phyloP scores from a whole-genome alignment of 2,797 vertebrate genomes.

The Balearica regulorum region DNA sequence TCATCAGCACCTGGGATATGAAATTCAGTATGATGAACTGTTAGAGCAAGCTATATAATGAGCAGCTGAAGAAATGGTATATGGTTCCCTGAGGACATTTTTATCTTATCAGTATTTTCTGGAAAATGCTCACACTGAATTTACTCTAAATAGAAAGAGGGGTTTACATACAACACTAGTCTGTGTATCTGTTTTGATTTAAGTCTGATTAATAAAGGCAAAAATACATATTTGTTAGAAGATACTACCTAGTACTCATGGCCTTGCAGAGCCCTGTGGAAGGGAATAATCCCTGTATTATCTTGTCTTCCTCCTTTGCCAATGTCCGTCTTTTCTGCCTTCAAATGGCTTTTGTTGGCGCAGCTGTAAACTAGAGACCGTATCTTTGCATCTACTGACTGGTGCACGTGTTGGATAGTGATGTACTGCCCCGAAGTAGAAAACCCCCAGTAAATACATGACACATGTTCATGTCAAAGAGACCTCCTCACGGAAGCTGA shows the following conservation, averaged over 20 bases:
- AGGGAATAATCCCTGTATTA: neutral
- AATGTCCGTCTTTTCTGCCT: neutral
- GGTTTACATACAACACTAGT: neutral
- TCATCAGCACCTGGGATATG: neutral
- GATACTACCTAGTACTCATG: too few relatives aligned
- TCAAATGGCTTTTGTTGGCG: neutral
- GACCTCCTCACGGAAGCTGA: fast-evolving
- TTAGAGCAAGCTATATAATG: neutral
- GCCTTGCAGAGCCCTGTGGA: neutral
- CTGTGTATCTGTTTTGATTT: neutral
- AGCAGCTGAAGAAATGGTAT: neutral
- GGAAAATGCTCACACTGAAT: neutral
- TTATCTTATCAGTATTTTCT: neutral
- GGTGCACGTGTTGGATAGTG: fast-evolving
- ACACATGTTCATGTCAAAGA: neutral
- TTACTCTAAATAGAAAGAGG: neutral
- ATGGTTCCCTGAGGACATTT: neutral
- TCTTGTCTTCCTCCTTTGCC: neutral
- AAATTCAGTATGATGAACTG: neutral
- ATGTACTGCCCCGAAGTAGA: neutral
- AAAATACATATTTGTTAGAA: neutral
- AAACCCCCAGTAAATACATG: fast-evolving
- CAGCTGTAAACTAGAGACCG: neutral
- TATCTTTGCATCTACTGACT: neutral
- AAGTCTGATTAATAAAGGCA: neutral